phyloP scores from a whole-genome alignment of 2,113 vertebrate species.

The Camelus dromedarius region DNA sequence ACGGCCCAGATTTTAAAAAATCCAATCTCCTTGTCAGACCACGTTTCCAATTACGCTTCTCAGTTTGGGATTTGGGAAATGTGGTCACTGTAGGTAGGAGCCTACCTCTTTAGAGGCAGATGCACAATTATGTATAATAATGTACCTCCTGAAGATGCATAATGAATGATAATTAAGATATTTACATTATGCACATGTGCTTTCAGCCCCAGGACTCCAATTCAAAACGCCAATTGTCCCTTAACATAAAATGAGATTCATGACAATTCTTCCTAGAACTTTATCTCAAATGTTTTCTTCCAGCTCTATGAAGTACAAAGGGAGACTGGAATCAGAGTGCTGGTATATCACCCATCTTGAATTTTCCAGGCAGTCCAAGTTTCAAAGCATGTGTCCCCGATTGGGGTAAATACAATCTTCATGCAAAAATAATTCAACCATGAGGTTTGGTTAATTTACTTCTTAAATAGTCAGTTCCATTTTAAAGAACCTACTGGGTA shows the following conservation, averaged over 20 bases:
- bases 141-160: conserved; percentile 45
- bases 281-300: conserved; percentile 42
- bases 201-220: conserved; percentile 63
- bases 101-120: conserved; percentile 51
- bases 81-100: conserved; percentile 57
- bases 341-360: background rate
- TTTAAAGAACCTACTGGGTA: background rate
- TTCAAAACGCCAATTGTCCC: conserved; percentile 66
- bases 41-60: conserved; percentile 15
- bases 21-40: conserved; percentile 37
- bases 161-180: conserved; percentile 76
- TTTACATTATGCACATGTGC: conserved; percentile 60
- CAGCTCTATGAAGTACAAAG: background rate
- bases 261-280: conserved; percentile 49
- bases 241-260: conserved; percentile 63
- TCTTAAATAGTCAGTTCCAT: background rate
- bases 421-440: background rate
- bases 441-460: conserved; percentile 31
- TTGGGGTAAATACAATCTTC: background rate
- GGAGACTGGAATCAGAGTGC: background rate
- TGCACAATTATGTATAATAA: conserved; percentile 70
- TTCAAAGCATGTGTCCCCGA: background rate
- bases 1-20: background rate
- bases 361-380: background rate
- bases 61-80: conserved; percentile 34